phyloP scores from a whole-genome alignment of 2,113 vertebrate species.

The Etheostoma spectabile region DNA sequence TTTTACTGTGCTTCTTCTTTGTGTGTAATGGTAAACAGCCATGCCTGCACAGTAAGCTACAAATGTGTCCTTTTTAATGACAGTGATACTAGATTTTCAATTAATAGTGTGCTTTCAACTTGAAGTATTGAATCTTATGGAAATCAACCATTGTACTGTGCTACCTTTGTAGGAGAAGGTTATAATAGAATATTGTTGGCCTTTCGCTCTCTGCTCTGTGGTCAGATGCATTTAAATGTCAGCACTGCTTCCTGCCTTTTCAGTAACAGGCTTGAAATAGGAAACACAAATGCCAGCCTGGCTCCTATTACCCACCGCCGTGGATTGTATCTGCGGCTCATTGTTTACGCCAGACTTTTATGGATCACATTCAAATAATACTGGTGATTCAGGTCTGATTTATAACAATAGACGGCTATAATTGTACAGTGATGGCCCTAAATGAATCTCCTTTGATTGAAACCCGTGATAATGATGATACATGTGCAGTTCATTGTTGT shows the following conservation, averaged over 20 bases:
- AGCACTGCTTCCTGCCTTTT: constrained; percentile 81
- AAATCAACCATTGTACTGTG: constrained; percentile 67
- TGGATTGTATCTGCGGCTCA: constrained; percentile 42
- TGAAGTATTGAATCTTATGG: constrained; percentile 64
- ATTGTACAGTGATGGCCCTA: constrained; percentile 56
- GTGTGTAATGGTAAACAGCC: constrained; percentile 16
- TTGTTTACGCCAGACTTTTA: constrained; percentile 69
- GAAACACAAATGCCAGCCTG: constrained; percentile 77
- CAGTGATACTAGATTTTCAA: constrained; percentile 65
- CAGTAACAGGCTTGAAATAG: constrained; percentile 75
- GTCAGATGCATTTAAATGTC: constrained; percentile 84
- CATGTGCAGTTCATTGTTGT: constrained; percentile 39
- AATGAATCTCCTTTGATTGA: constrained; percentile 70
- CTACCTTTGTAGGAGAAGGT: constrained; percentile 66
- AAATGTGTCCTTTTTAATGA: constrained; percentile 43
- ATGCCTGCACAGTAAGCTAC: constrained; percentile 19
- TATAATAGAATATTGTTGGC: constrained; percentile 82
- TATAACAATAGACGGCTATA: constrained; percentile 53
- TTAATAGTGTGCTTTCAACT: constrained; percentile 63
- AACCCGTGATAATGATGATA: constrained; percentile 57
- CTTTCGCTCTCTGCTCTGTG: constrained; percentile 76
- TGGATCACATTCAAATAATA: constrained; percentile 58
- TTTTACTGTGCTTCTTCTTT: background rate
- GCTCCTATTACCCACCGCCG: constrained; percentile 69
- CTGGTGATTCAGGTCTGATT: constrained; percentile 58